Base-by-base conservation (phyloP, 2,113 vertebrate species). In the Xiphophorus hellerii region DNA sequence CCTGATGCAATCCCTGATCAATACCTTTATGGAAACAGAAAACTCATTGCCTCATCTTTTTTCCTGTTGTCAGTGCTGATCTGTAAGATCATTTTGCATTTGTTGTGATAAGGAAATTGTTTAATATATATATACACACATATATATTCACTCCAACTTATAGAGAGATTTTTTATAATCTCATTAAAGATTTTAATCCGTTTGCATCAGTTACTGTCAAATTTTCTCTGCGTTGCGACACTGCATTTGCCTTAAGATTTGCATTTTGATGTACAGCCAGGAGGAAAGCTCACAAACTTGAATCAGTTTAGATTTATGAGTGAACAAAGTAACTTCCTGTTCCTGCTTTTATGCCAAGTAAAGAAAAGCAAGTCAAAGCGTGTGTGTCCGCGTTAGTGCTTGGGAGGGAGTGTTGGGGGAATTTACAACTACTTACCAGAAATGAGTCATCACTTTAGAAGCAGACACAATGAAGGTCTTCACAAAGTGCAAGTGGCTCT, bases 361-460 rank as follows among this genome's bases (percentile, higher is more conserved):
- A 28, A 48, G 30, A 6, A 51, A 68, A 51, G 7, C 15, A 30
- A 22, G 44, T 69, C 4, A 31, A 1, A 14, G 27, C 15, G 0
- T 22, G 27, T 27, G 22, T 51, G 30, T 30, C 3, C 2, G 30
- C 3, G 30, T 30, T 3, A 3, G 12, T 37, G 35, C 14, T 48
- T 17, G 44, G 44, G 44, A 48, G 17, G 44, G 17, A 20, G 44
- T 10, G 22, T 54, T n/a, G 1, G 22, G 51, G 51, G 22, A 9
- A 25, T 58, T 58, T 58, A 58, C 25, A 22, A 58, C 33, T n/a
- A 10, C 33, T 66, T 80, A 62, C 28, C 6, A 66, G 65, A 51
- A 79, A 31, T 76, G 76, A 71, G 60, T 67, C 62, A 71, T 77
- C 5, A 33, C 31, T 5, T 72, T 29, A 31, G 5, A 80, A 20